Evolutionary conservation across 2,113 vertebrate genomes (phyloP).

Genomic region (Zootoca vivipara): DNA sequence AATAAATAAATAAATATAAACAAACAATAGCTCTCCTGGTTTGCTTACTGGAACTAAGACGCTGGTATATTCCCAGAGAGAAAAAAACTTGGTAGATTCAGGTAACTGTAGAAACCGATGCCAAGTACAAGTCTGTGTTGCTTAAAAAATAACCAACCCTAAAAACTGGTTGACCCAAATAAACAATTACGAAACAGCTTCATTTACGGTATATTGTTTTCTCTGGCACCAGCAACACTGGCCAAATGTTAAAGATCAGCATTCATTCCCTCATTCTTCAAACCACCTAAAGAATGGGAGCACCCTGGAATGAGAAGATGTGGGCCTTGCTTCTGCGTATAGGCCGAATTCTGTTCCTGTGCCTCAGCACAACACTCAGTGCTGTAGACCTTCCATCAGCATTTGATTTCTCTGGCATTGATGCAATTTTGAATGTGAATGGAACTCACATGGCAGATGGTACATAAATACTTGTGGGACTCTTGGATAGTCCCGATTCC

Average conservation of each 20-base stretch:
- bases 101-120: slow-evolving; percentile 1
- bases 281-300: fast-evolving
- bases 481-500: slow-evolving; percentile 2
- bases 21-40: slow-evolving; percentile 10
- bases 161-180: slow-evolving; percentile 15
- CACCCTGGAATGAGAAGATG: not conserved
- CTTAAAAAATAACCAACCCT: not conserved
- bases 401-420: fast-evolving
- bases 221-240: slow-evolving; percentile 37
- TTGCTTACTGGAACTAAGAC: slow-evolving; percentile 24
- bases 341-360: not conserved
- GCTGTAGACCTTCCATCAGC: fast-evolving
- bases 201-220: slow-evolving; percentile 19
- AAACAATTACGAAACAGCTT: slow-evolving; percentile 34
- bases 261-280: not conserved
- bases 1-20: slow-evolving; percentile 28
- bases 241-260: not conserved
- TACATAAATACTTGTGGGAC: fast-evolving
- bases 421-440: fast-evolving
- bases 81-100: slow-evolving; percentile 8
- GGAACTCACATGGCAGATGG: fast-evolving
- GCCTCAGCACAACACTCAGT: fast-evolving
- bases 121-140: slow-evolving; percentile 57
- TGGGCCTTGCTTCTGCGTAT: not conserved
- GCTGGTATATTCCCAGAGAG: not conserved